Evolutionary conservation across 2,888 invertebrate species (phyloP).

Genomic region (Ametastegia equiseti): DNA sequence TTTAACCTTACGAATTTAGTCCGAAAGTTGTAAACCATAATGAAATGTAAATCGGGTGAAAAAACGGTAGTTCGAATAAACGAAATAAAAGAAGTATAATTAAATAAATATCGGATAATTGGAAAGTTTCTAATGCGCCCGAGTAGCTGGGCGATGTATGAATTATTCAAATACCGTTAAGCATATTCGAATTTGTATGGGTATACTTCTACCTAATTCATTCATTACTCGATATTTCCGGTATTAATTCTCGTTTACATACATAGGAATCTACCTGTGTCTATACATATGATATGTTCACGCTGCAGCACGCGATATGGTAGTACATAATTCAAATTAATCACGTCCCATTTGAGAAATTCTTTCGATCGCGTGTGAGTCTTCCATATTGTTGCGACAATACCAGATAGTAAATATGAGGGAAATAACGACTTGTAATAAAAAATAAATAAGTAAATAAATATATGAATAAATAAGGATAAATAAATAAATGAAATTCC

Average conservation of each 20-base stretch:
- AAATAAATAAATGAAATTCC: background rate
- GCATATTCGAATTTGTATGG: constrained; percentile 26
- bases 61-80: constrained; percentile 13
- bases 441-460: background rate
- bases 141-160: constrained; percentile 5
- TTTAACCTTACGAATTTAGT: too few species aligned
- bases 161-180: constrained; percentile 43
- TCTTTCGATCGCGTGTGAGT: background rate
- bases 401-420: background rate
- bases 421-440: constrained; percentile 8
- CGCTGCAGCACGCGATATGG: constrained; percentile 10
- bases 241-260: background rate
- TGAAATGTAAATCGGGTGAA: constrained; percentile 1
- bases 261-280: too few species aligned
- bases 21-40: too few species aligned
- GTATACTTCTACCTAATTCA: constrained; percentile 28
- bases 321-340: constrained; percentile 38
- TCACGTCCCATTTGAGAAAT: constrained; percentile 32
- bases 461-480: background rate
- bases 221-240: constrained; percentile 28
- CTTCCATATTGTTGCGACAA: constrained; percentile 21
- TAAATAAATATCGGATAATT: constrained; percentile 40
- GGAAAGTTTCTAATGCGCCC: constrained; percentile 16
- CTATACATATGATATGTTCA: background rate
- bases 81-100: constrained; percentile 14